Evolutionary conservation across 2,888 invertebrate genomes (phyloP).

Genomic region (Acrobasis suavella): DNA sequence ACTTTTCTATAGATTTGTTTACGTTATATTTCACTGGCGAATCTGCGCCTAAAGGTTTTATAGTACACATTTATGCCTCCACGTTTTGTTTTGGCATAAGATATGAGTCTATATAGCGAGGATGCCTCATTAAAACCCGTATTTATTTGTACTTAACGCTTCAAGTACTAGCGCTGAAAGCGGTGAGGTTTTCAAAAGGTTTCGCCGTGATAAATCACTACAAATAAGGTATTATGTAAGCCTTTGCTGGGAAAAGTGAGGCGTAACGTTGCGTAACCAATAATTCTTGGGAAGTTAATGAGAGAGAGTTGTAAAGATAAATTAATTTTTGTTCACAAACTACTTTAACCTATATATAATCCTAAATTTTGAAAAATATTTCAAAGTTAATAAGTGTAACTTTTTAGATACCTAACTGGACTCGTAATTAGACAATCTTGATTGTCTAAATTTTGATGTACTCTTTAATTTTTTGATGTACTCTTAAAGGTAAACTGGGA

Average conservation of each 20-base stretch:
- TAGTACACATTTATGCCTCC: conserved; percentile 28
- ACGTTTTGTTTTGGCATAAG: conserved; percentile 30
- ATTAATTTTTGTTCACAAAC: no score
- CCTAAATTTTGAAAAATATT: no score
- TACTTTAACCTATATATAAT: no score
- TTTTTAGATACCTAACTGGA: no score
- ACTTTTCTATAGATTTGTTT: conserved; percentile 36
- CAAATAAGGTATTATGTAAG: neutral
- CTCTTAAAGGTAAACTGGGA: no score
- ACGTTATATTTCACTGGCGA: conserved; percentile 24
- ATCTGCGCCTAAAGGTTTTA: conserved; percentile 26
- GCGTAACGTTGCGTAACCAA: no score
- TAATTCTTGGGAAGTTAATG: no score
- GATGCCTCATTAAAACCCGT: conserved; percentile 22
- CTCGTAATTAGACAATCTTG: no score
- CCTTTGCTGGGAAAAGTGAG: neutral
- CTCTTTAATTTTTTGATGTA: no score
- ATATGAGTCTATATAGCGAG: conserved; percentile 22
- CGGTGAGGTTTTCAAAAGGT: neutral
- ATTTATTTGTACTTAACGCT: conserved; percentile 18
- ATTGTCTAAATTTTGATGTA: no score
- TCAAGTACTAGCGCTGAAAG: neutral
- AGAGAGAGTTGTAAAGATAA: no score
- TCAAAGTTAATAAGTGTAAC: no score
- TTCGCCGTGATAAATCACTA: conserved; percentile 2